These are phyloP conservation scores for Chesias legatella DNA, from an alignment of 2,888 invertebrate genomes.

Conservation along the genomic window DNA sequence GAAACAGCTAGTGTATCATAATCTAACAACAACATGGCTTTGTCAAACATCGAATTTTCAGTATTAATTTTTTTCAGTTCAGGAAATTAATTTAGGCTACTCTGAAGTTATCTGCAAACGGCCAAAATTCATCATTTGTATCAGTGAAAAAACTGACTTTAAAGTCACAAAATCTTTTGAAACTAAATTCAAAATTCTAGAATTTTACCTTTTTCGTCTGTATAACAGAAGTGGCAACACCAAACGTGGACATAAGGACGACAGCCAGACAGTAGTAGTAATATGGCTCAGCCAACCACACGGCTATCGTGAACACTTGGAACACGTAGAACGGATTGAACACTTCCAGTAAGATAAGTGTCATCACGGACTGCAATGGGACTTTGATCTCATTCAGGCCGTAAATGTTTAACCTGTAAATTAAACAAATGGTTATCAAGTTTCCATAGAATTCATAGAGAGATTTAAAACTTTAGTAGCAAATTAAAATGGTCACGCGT, in stretches of 20 bases:
- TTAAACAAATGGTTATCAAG: neutral
- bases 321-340: slow-evolving; percentile 98
- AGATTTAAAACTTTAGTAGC: too few relatives aligned
- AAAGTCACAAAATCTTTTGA: neutral
- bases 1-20: too few relatives aligned
- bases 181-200: too few relatives aligned
- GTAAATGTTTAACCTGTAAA: slow-evolving; percentile 86
- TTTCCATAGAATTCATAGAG: too few relatives aligned
- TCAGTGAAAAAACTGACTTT: too few relatives aligned
- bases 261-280: slow-evolving; percentile 94
- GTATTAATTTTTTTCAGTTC: too few relatives aligned
- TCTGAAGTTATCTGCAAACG: too few relatives aligned
- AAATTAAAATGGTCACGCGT: too few relatives aligned
- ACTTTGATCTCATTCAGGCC: slow-evolving; percentile 92
- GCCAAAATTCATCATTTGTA: too few relatives aligned
- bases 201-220: slow-evolving; percentile 92
- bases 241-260: slow-evolving; percentile 89
- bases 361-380: slow-evolving; percentile 86
- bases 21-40: too few relatives aligned
- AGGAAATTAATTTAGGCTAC: too few relatives aligned
- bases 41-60: too few relatives aligned
- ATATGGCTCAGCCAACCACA: slow-evolving; percentile 95
- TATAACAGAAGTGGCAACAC: slow-evolving; percentile 90
- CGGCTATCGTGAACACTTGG: slow-evolving; percentile 93
- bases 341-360: slow-evolving; percentile 88